Percentiles rank a stretch among this genome's conserved stretches.
These are phyloP conservation scores for Holotrichia oblita DNA, from an alignment of 1,140 invertebrate genomes.

Conservation along the genomic window DNA sequence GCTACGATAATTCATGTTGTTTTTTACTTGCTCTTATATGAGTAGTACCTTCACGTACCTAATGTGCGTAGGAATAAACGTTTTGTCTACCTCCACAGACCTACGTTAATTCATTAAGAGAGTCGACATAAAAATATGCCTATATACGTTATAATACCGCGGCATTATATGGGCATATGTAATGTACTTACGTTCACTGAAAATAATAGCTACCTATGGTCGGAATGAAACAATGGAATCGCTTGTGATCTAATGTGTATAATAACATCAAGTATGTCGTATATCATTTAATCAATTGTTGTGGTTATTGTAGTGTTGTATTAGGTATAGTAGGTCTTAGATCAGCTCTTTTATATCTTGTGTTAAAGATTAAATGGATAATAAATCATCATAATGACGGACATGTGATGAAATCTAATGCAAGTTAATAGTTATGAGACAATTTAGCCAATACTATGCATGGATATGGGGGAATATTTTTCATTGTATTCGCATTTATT, in stretches of 20 bases:
- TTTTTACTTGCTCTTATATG: neutral
- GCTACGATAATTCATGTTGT: conserved; percentile 23
- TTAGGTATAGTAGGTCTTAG: neutral
- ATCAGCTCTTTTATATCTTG: neutral
- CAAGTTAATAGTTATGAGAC: neutral
- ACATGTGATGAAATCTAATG: conserved; percentile 24
- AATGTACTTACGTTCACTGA: neutral
- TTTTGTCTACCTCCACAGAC: conserved; percentile 7
- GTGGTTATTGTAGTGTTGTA: neutral
- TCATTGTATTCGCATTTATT: neutral
- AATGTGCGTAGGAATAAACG: conserved; percentile 23
- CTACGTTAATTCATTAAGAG: conserved; percentile 29
- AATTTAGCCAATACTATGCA: neutral
- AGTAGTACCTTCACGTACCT: neutral
- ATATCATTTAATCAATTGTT: conserved; percentile 37
- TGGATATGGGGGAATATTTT: neutral
- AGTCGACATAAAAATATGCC: conserved; percentile 3
- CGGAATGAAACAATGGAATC: conserved; percentile 26
- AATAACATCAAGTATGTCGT: conserved; percentile 29
- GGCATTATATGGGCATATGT: neutral
- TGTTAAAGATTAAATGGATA: conserved; percentile 25
- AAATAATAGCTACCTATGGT: conserved; percentile 20
- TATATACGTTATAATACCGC: neutral
- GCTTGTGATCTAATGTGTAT: conserved; percentile 20
- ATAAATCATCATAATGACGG: conserved; percentile 23